Evolutionary conservation across 2,113 vertebrate species (phyloP).

Genomic region (Enhydra lutris): DNA sequence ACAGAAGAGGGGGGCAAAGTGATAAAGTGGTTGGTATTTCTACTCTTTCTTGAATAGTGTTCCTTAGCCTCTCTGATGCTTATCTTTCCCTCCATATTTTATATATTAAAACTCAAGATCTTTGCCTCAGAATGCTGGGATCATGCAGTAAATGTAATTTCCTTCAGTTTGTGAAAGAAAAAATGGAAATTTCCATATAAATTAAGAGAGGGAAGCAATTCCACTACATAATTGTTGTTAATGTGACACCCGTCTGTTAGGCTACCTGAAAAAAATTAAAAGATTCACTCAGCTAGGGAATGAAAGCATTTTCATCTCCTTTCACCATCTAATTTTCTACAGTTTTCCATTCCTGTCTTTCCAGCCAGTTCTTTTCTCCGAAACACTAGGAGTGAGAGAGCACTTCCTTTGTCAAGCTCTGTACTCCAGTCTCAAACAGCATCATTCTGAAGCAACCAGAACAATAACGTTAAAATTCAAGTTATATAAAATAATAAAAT

Average conservation of each 20-base stretch:
- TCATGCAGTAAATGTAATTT: neutral
- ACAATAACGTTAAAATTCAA: neutral
- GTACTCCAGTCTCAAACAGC: neutral
- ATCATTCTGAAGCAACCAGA: neutral
- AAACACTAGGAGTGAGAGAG: neutral
- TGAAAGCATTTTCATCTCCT: neutral
- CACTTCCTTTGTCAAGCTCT: neutral
- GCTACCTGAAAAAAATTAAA: neutral
- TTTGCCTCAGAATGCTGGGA: neutral
- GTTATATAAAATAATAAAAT: neutral
- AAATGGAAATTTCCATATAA: neutral
- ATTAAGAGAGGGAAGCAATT: neutral
- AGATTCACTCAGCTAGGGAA: neutral
- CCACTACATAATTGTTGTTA: neutral
- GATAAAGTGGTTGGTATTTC: neutral
- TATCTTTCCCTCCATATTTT: neutral
- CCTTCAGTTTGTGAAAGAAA: neutral
- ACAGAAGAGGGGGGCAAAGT: rapidly evolving
- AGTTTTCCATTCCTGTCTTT: neutral
- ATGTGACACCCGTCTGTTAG: neutral
- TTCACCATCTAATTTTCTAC: neutral
- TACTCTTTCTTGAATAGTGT: neutral
- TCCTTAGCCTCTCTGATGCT: neutral
- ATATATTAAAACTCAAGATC: neutral
- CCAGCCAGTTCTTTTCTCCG: neutral